phyloP scores from a whole-genome alignment of 2,797 vertebrate genomes.

The Cyprinodon diabolis region DNA sequence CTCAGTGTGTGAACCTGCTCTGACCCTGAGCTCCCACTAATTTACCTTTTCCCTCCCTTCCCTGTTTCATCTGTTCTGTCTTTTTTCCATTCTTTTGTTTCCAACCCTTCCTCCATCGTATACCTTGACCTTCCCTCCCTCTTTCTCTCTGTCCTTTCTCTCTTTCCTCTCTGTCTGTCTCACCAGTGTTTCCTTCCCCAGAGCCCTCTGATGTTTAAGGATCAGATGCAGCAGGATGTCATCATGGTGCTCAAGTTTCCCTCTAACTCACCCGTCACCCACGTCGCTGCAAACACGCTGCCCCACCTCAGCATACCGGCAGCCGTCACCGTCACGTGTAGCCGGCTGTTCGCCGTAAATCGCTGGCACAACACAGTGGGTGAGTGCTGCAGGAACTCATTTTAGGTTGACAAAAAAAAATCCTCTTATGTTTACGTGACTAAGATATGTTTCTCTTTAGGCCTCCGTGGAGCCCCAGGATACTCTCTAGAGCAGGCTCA shows the following conservation, averaged over 20 bases:
- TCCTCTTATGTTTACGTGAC: constrained; percentile 3
- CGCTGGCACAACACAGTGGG: constrained; percentile 99
- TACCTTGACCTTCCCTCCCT: constrained; percentile 3
- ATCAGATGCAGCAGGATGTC: constrained; percentile 99
- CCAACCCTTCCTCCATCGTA: constrained; percentile 22
- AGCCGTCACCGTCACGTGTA: constrained; percentile 96
- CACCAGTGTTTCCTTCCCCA: constrained; percentile 99
- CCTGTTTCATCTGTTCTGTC: constrained; percentile 52
- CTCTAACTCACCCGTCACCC: constrained; percentile 97
- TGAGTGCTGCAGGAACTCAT: constrained; percentile 47
- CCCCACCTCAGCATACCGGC: constrained; percentile 97
- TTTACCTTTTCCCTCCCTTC: constrained; percentile 58
- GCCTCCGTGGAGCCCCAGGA: constrained; percentile 95
- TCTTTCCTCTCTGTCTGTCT: constrained; percentile 78
- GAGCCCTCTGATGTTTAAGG: constrained; percentile 99
- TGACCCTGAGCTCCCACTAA: constrained; percentile 79
- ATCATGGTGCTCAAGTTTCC: constrained; percentile 99
- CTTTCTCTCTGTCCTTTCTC: constrained; percentile 65
- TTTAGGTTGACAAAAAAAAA: background rate
- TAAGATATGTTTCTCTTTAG: constrained; percentile 67
- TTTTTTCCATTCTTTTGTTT: constrained; percentile 44
- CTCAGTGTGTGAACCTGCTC: constrained; percentile 77
- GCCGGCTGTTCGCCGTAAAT: constrained; percentile 96
- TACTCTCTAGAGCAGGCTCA: constrained; percentile 99
- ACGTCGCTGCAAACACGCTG: constrained; percentile 96